Conservation (phyloP, 2,888 invertebrate genomes). For the Drosophila melanosoma region DNA sequence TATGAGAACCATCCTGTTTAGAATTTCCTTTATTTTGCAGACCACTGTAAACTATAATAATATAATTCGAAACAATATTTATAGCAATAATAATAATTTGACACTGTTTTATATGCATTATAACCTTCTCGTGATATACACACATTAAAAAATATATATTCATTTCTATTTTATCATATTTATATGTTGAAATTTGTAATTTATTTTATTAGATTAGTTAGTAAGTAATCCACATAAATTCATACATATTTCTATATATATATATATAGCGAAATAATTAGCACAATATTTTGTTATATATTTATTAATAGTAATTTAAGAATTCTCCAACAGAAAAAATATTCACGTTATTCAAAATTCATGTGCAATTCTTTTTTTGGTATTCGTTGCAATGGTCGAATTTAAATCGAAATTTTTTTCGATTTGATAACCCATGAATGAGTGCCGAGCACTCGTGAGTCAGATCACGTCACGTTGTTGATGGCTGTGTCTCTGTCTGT, state of each 20-base stretch:
- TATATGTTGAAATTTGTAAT: not conserved
- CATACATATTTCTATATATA: not conserved
- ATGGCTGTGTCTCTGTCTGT: not conserved
- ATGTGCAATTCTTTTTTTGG: not conserved
- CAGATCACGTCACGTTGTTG: conserved; percentile 26
- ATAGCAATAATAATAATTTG: conserved; percentile 21
- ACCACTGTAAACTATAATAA: not conserved
- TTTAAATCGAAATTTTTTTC: not conserved
- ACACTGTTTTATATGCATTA: conserved; percentile 46
- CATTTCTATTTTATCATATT: not conserved
- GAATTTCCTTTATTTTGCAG: conserved; percentile 13
- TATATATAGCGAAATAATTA: not conserved
- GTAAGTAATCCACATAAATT: conserved; percentile 1
- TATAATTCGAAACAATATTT: not conserved
- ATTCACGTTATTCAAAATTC: not conserved
- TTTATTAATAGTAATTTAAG: not conserved
- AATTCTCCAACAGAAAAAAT: not conserved
- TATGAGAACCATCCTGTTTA: not conserved
- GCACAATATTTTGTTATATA: not conserved
- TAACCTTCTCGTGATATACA: not conserved
- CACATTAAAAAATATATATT: not conserved
- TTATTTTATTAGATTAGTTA: conserved; percentile 3
- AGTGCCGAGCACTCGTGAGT: conserved; percentile 32
- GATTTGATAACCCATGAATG: conserved; percentile 16
- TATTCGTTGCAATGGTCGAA: not conserved